Conservation (phyloP, 2,888 invertebrate species). For the Andrena praecox region DNA sequence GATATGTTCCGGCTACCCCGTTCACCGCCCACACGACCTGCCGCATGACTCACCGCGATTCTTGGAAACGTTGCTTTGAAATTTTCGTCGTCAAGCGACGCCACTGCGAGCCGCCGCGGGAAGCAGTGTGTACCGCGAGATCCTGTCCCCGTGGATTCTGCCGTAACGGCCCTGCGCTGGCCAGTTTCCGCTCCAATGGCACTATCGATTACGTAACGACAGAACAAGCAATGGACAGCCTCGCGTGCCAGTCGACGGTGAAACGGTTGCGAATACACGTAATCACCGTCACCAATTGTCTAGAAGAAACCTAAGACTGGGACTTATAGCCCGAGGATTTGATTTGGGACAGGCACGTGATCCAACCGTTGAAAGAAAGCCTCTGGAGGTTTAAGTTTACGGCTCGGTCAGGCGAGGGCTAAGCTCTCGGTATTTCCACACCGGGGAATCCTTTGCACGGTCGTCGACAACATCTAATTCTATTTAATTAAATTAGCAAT, state of each 20-base stretch:
- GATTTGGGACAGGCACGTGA: conserved; percentile 5
- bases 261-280: conserved; percentile 24
- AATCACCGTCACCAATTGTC: not conserved
- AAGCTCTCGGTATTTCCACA: not conserved
- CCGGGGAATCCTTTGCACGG: not conserved
- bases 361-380: not conserved
- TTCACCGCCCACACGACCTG: conserved; percentile 74
- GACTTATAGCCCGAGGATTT: not conserved
- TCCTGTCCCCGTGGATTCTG: conserved; percentile 17
- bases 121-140: not conserved
- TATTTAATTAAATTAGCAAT: too few species aligned
- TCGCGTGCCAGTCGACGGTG: not conserved
- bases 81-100: conserved; percentile 62
- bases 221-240: not conserved
- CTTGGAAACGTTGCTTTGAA: conserved; percentile 67
- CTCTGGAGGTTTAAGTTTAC: not conserved
- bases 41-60: conserved; percentile 73
- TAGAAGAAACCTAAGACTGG: not conserved
- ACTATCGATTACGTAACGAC: conserved; percentile 47
- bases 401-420: not conserved
- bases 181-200: conserved; percentile 39
- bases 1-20: conserved; percentile 76
- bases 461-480: too few species aligned
- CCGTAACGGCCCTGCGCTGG: not conserved
- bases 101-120: conserved; percentile 14